These are phyloP conservation scores for Protosalanx chinensis DNA, from an alignment of 2,797 vertebrate species.

Conservation along the genomic window DNA sequence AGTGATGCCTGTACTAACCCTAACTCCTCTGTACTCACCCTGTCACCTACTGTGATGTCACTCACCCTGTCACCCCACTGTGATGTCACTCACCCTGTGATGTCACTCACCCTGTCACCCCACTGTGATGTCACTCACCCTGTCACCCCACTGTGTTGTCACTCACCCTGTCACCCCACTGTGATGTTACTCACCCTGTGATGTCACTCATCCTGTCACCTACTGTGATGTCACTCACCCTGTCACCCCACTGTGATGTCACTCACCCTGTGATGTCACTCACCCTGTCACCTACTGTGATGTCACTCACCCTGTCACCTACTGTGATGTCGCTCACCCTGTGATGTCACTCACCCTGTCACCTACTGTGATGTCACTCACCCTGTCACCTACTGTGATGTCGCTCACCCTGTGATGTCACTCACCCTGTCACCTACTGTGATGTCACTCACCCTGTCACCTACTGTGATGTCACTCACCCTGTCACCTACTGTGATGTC, in stretches of 20 bases:
- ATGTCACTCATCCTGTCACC: background rate
- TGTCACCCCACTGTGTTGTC: conserved; percentile 23
- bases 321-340: conserved; percentile 9
- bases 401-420: conserved; percentile 1
- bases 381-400: conserved; percentile 16
- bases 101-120: conserved; percentile 24
- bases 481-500: conserved; percentile 20
- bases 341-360: too few relatives aligned
- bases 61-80: conserved; percentile 17
- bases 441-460: conserved; percentile 25
- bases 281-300: conserved; percentile 20
- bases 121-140: background rate
- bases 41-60: conserved; percentile 23
- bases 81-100: conserved; percentile 26
- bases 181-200: too few relatives aligned
- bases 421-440: conserved; percentile 16
- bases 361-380: conserved; percentile 16
- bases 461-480: conserved; percentile 10
- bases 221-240: conserved; percentile 23
- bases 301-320: conserved; percentile 19
- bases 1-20: conserved; percentile 2
- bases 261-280: conserved; percentile 1
- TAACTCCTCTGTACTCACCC: conserved; percentile 22
- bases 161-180: conserved; percentile 25
- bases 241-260: conserved; percentile 16